Evolutionary conservation across 2,888 invertebrate species (phyloP).

Genomic region (Molanna angustata): DNA sequence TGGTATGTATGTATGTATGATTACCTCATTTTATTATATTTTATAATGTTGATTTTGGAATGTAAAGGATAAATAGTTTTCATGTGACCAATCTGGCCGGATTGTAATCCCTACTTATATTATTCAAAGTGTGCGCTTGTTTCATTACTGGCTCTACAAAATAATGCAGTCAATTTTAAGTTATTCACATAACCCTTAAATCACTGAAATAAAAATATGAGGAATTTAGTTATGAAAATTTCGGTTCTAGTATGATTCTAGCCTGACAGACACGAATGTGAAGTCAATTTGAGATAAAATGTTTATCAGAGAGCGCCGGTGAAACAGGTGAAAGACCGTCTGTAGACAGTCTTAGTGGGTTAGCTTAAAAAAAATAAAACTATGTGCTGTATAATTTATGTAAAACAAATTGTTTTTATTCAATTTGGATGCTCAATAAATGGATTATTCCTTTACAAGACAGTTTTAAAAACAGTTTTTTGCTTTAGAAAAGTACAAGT

Average conservation of each 20-base stretch:
- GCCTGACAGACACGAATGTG: background rate
- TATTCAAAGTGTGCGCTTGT: too few species aligned
- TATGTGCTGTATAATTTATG: background rate
- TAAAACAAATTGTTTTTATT: background rate
- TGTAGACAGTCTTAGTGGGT: conserved; percentile 4
- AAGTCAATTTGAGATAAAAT: background rate
- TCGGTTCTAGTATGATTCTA: background rate
- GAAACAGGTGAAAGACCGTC: conserved; percentile 1
- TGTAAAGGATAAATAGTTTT: too few species aligned
- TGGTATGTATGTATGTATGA: too few species aligned
- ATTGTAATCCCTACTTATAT: too few species aligned
- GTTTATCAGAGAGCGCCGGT: background rate
- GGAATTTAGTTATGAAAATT: background rate
- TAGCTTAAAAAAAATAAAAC: conserved; percentile 2
- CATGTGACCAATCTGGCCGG: too few species aligned
- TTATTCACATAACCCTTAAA: background rate
- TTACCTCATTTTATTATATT: too few species aligned
- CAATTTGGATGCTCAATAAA: background rate
- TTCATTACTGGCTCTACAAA: too few species aligned
- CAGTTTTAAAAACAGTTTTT: background rate
- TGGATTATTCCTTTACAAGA: background rate
- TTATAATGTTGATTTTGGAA: too few species aligned
- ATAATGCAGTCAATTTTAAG: too few species aligned
- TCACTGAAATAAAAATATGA: background rate
- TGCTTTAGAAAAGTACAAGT: conserved; percentile 1